phyloP scores from a whole-genome alignment of 2,113 vertebrate species.

The Tragelaphus strepsiceros region DNA sequence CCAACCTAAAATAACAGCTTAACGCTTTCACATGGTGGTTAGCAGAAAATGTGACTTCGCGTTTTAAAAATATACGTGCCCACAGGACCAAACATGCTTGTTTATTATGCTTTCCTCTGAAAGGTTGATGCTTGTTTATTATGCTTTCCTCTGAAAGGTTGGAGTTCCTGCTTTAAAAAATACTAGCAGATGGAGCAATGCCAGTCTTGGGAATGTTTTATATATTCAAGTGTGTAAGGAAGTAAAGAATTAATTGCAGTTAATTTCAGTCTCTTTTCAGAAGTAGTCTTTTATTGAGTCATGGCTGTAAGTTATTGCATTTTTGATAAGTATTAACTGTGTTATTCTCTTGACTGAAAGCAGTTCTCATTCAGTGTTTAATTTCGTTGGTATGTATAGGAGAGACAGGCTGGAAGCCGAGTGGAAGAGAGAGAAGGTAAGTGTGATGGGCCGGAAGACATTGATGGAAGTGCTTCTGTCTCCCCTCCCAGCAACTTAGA shows the following conservation, averaged over 20 bases:
- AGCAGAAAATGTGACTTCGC: neutral
- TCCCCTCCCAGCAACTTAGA: neutral
- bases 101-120: neutral
- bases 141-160: neutral
- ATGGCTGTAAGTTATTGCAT: conserved; percentile 55
- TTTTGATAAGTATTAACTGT: conserved; percentile 66
- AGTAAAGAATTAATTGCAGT: neutral
- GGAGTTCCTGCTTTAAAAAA: neutral
- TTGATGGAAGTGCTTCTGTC: neutral
- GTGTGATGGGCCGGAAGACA: conserved; percentile 38
- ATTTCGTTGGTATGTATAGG: conserved; percentile 84
- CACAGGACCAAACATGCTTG: neutral
- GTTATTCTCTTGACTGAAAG: conserved; percentile 69
- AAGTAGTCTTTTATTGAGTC: conserved; percentile 39
- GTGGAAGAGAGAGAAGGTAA: conserved; percentile 90
- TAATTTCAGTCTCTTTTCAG: conserved; percentile 37
- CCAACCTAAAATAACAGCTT: neutral
- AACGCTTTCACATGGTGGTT: neutral
- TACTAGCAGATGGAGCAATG: neutral
- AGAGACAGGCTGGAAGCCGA: conserved; percentile 98
- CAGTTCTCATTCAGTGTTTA: conserved; percentile 75
- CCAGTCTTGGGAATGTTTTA: neutral
- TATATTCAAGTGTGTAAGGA: neutral
- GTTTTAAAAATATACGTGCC: neutral
- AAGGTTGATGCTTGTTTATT: neutral